Percentiles rank a stretch among this genome's conserved stretches.
Evolutionary conservation across 2,888 invertebrate genomes (phyloP).

Genomic region (Ormyrus nitidulus): DNA sequence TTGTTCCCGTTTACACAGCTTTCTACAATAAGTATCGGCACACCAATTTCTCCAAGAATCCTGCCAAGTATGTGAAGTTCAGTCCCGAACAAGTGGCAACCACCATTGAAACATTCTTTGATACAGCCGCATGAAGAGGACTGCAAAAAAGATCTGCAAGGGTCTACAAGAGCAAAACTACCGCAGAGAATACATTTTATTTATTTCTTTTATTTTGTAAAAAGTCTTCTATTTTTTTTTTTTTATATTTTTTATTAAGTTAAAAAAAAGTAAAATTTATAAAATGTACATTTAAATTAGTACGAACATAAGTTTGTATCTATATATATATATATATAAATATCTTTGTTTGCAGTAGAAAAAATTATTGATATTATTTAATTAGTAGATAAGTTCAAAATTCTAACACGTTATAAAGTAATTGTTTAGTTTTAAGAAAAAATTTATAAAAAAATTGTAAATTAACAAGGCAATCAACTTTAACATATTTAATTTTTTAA

Average conservation of each 20-base stretch:
- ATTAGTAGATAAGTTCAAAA: conserved; percentile 3
- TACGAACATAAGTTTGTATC: too few relatives aligned
- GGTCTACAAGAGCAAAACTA: conserved; percentile 24
- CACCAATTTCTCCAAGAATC: conserved; percentile 93
- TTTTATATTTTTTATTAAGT: neutral
- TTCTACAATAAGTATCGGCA: conserved; percentile 87
- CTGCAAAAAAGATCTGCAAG: neutral
- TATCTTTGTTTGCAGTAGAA: neutral
- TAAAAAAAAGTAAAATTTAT: too few relatives aligned
- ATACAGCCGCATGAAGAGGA: conserved; percentile 84
- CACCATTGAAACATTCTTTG: conserved; percentile 93
- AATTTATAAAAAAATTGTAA: conserved; percentile 39
- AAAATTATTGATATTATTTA: conserved; percentile 50
- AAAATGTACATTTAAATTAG: too few relatives aligned
- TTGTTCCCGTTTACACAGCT: conserved; percentile 89
- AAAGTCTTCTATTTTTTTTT: neutral
- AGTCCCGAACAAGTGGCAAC: conserved; percentile 89
- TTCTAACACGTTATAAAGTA: conserved; percentile 25
- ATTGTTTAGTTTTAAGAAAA: conserved; percentile 43
- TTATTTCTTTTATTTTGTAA: neutral
- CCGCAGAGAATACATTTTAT: neutral
- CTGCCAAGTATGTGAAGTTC: conserved; percentile 94
- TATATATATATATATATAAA: too few relatives aligned
- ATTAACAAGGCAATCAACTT: conserved; percentile 39
- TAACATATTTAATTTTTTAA: conserved; percentile 41